These are phyloP conservation scores for Enteromius unitaeniatus DNA, from an alignment of 2,797 vertebrate species.

Conservation along the genomic window DNA sequence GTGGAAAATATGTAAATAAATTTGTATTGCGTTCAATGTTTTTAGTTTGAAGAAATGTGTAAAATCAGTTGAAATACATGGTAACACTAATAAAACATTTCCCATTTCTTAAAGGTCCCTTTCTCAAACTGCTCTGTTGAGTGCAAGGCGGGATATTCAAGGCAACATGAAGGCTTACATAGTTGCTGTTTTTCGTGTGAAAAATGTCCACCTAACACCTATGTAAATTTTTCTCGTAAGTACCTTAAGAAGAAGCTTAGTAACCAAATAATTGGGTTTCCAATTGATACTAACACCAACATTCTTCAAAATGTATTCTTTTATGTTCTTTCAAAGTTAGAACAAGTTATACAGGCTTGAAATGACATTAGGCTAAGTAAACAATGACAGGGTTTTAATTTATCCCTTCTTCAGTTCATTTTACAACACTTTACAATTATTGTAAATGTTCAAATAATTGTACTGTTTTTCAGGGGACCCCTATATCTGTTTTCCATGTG, in stretches of 20 bases:
- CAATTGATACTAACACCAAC: too few relatives aligned
- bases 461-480: constrained; percentile 60
- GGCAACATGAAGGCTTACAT: constrained; percentile 61
- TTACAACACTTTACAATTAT: too few relatives aligned
- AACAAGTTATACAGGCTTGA: too few relatives aligned
- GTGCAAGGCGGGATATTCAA: constrained; percentile 72
- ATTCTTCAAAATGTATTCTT: too few relatives aligned
- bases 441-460: not conserved
- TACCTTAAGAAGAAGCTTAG: not conserved
- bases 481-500: constrained; percentile 71
- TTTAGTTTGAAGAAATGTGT: not conserved
- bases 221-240: constrained; percentile 75
- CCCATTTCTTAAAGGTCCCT: constrained; percentile 68
- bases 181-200: constrained; percentile 81
- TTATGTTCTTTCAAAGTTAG: too few relatives aligned
- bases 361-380: too few relatives aligned
- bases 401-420: too few relatives aligned
- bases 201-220: constrained; percentile 70
- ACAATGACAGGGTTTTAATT: too few relatives aligned
- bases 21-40: not conserved
- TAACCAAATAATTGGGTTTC: too few relatives aligned
- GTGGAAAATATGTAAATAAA: not conserved
- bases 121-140: constrained; percentile 73
- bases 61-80: not conserved
- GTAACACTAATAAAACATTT: not conserved